phyloP scores from a whole-genome alignment of 2,888 invertebrate species.

The Diploptera punctata region DNA sequence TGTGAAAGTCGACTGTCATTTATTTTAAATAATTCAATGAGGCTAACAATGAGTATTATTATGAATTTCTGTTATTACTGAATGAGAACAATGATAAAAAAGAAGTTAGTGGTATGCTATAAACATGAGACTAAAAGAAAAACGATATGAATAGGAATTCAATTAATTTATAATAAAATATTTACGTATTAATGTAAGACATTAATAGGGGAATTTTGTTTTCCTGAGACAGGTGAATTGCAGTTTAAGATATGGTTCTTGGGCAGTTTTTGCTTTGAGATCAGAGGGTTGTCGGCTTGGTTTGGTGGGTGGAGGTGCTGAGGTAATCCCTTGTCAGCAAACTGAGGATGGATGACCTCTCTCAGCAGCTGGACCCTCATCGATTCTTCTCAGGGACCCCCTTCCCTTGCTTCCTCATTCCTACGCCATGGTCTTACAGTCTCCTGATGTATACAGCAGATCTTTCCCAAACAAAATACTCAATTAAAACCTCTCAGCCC shows the following conservation, averaged over 20 bases:
- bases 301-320: constrained; percentile 20
- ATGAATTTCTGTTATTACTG: no score
- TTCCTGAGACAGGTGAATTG: no score
- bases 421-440: neutral
- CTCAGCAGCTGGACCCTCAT: constrained; percentile 52
- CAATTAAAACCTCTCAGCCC: neutral
- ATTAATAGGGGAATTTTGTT: no score
- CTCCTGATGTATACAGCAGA: neutral
- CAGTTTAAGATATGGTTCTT: neutral
- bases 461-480: neutral
- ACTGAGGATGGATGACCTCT: constrained; percentile 52
- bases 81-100: no score
- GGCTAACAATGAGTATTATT: no score
- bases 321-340: constrained; percentile 53
- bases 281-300: constrained; percentile 21
- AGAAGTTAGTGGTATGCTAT: no score
- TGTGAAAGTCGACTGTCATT: no score
- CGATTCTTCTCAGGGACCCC: constrained; percentile 53
- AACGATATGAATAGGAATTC: no score
- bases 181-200: no score
- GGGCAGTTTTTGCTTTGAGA: neutral
- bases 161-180: no score
- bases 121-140: no score
- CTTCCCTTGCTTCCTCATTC: neutral
- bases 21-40: no score